These are phyloP conservation scores for Eunapius fragilis DNA, from an alignment of 37 sponge, comb jelly and placozoan genomes.

Conservation along the genomic window DNA sequence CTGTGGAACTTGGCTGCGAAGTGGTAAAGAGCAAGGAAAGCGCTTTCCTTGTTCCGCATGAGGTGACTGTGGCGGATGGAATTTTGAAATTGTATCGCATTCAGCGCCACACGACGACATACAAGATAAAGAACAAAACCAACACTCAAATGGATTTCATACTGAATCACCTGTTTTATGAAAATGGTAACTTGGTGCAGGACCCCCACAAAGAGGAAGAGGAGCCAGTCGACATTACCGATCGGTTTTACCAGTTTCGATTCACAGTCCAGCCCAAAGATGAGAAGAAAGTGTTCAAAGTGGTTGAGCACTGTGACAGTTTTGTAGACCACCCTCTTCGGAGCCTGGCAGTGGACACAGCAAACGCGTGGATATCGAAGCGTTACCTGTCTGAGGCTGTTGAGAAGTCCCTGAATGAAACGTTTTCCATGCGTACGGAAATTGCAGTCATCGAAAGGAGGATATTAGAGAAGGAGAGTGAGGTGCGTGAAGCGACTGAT, in stretches of 20 bases:
- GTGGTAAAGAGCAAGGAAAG: slow-evolving; percentile 55
- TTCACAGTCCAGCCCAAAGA: slow-evolving; percentile 64
- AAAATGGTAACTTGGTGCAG: slow-evolving; percentile 82
- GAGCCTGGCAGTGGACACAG: slow-evolving; percentile 19
- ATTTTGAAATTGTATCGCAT: slow-evolving; percentile 30
- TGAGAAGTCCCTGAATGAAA: slow-evolving; percentile 30
- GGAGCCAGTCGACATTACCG: slow-evolving; percentile 95
- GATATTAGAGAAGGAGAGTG: slow-evolving; percentile 77
- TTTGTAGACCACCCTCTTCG: slow-evolving; percentile 22
- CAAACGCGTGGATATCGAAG: slow-evolving; percentile 27
- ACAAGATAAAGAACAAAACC: slow-evolving; percentile 77
- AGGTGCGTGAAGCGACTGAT: slow-evolving; percentile 70
- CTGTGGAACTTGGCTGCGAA: slow-evolving; percentile 86
- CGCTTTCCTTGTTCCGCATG: slow-evolving; percentile 47
- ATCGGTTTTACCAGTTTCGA: slow-evolving; percentile 87
- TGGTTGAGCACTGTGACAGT: slow-evolving; percentile 60
- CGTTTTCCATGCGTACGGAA: slow-evolving; percentile 17
- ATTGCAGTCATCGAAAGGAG: slow-evolving; percentile 1
- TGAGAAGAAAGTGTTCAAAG: slow-evolving; percentile 81
- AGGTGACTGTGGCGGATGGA: slow-evolving; percentile 47
- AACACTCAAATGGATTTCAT: slow-evolving; percentile 80
- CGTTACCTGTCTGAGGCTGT: slow-evolving; percentile 22
- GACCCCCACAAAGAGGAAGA: slow-evolving; percentile 69
- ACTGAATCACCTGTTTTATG: slow-evolving; percentile 87
- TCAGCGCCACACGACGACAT: slow-evolving; percentile 57